phyloP scores from a whole-genome alignment of 2,888 invertebrate species.

The Cheilosia soror region DNA sequence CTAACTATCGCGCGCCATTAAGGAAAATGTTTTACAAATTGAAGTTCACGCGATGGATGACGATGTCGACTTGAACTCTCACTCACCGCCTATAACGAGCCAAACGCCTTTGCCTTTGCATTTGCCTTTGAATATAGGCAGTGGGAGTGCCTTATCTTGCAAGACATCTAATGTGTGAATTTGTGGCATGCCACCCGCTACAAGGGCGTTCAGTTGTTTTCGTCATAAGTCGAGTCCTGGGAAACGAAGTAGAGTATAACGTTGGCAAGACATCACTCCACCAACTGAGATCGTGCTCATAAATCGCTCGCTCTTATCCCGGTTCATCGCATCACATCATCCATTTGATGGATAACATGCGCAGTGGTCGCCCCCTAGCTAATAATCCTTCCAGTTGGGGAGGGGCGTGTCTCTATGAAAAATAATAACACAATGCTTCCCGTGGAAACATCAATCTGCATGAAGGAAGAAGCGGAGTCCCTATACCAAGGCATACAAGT shows the following conservation, averaged over 20 bases:
- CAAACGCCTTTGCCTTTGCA: too few relatives aligned
- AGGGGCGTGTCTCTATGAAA: conserved; percentile 48
- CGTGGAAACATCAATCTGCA: conserved; percentile 59
- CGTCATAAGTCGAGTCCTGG: background rate
- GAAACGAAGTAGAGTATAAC: conserved; percentile 11
- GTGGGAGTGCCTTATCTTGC: conserved; percentile 36
- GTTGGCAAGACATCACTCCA: conserved; percentile 29
- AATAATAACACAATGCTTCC: conserved; percentile 45
- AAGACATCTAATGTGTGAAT: conserved; percentile 52
- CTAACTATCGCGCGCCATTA: conserved; percentile 62
- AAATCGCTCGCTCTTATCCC: conserved; percentile 23
- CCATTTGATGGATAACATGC: conserved; percentile 66
- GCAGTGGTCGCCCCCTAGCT: conserved; percentile 25
- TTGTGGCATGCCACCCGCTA: conserved; percentile 36
- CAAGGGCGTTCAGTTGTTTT: background rate
- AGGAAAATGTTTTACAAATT: conserved; percentile 79
- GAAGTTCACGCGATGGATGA: conserved; percentile 82
- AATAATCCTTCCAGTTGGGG: conserved; percentile 44
- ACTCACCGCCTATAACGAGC: background rate
- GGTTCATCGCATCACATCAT: background rate
- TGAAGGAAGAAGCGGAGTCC: conserved; percentile 32
- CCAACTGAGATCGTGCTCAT: conserved; percentile 44
- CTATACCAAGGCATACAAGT: conserved; percentile 53
- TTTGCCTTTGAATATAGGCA: too few relatives aligned
- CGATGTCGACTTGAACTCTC: conserved; percentile 15